These are phyloP conservation scores for Pseudococcus viburni DNA, from an alignment of 2,888 invertebrate genomes.

Conservation along the genomic window DNA sequence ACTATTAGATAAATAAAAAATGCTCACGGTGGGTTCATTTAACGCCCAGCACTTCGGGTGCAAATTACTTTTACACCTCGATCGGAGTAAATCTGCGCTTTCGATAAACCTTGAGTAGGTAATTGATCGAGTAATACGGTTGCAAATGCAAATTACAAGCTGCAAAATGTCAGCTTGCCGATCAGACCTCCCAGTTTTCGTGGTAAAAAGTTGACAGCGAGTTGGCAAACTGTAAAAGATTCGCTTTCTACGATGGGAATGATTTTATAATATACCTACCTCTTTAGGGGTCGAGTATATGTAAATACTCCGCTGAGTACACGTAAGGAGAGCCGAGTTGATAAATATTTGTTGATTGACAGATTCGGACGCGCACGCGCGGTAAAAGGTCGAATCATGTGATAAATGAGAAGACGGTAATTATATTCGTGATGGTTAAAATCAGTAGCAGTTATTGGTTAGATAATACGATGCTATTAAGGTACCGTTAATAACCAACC, in stretches of 20 bases:
- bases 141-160: no score
- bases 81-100: no score
- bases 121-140: no score
- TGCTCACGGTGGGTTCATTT: no score
- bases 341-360: constrained; percentile 49
- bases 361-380: not conserved
- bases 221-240: not conserved
- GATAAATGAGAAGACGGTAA: constrained; percentile 39
- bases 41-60: no score
- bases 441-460: constrained; percentile 52
- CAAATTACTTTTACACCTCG: no score
- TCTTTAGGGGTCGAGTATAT: not conserved
- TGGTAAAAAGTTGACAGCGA: not conserved
- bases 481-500: constrained; percentile 46
- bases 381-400: constrained; percentile 3
- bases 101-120: no score
- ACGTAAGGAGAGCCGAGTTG: not conserved
- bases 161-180: not conserved
- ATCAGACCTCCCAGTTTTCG: not conserved
- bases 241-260: not conserved
- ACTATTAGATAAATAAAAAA: not conserved
- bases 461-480: constrained; percentile 57
- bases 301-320: not conserved
- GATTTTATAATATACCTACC: not conserved
- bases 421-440: constrained; percentile 47